Conservation (phyloP, 1,140 invertebrate species). For the Heliconius hermathena region DNA sequence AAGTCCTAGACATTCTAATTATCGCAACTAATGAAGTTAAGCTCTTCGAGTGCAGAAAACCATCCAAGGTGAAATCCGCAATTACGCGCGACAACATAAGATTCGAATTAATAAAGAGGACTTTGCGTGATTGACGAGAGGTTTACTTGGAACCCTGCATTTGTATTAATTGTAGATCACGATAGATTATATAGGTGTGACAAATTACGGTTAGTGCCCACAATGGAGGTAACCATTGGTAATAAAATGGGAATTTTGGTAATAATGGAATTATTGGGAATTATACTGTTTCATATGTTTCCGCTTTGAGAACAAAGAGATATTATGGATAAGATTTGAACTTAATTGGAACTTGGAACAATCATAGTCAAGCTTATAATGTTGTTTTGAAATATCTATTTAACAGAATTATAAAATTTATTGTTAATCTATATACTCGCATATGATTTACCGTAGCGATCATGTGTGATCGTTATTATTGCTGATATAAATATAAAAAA, state of each 20-base stretch:
- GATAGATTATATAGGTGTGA: slow-evolving; percentile 2
- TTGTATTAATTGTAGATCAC: slow-evolving; percentile 9
- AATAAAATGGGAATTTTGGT: slow-evolving; percentile 2
- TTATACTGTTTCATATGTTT: too few species aligned
- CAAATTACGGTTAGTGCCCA: not conserved
- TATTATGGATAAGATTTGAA: too few species aligned
- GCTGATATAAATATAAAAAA: too few species aligned
- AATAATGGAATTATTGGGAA: not conserved
- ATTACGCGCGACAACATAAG: slow-evolving; percentile 17
- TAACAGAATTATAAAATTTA: too few species aligned
- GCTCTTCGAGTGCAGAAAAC: slow-evolving; percentile 28
- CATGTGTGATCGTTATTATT: too few species aligned
- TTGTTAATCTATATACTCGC: too few species aligned
- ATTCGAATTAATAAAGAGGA: slow-evolving; percentile 39
- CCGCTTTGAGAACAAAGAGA: too few species aligned
- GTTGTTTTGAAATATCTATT: too few species aligned
- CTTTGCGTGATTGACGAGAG: slow-evolving; percentile 41
- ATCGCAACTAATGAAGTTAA: slow-evolving; percentile 18
- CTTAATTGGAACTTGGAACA: too few species aligned
- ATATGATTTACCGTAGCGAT: too few species aligned
- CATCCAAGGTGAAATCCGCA: slow-evolving; percentile 8
- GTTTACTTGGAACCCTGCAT: slow-evolving; percentile 15
- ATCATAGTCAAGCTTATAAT: too few species aligned
- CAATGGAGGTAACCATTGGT: not conserved
- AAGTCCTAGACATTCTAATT: slow-evolving; percentile 2